Conservation (phyloP, 2,113 vertebrate species). For the Stigmatopora argus region DNA sequence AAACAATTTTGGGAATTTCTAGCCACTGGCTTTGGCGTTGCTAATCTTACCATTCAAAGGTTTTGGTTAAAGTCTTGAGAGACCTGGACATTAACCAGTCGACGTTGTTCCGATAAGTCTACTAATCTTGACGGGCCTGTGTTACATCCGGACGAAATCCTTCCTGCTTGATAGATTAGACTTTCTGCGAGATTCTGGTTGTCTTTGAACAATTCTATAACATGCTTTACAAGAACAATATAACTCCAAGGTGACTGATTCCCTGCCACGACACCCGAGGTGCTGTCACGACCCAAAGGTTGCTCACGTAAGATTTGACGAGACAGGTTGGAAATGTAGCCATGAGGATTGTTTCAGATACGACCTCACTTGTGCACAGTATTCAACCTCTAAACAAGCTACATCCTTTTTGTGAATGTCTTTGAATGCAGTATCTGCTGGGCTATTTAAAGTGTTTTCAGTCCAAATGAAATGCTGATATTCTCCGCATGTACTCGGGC, state of each 20-base stretch:
- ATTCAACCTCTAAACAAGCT: constrained; percentile 10
- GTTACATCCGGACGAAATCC: too few relatives aligned
- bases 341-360: not conserved
- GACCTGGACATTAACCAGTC: too few relatives aligned
- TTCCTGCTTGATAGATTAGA: too few relatives aligned
- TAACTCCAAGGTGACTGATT: not conserved
- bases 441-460: not conserved
- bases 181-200: not conserved
- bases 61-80: too few relatives aligned
- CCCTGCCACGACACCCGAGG: not conserved
- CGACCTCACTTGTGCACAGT: not conserved
- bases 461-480: constrained; percentile 17
- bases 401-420: constrained; percentile 17
- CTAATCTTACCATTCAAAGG: not conserved
- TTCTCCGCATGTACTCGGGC: not conserved
- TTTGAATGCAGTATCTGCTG: not conserved
- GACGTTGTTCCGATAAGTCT: too few relatives aligned
- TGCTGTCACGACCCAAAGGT: not conserved
- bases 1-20: not conserved
- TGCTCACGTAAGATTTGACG: too few relatives aligned
- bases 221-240: not conserved
- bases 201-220: not conserved
- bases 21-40: not conserved
- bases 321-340: not conserved
- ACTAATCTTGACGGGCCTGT: too few relatives aligned